Evolutionary conservation across 2,113 vertebrate species (phyloP).

Genomic region (Hyperopisus bebe): DNA sequence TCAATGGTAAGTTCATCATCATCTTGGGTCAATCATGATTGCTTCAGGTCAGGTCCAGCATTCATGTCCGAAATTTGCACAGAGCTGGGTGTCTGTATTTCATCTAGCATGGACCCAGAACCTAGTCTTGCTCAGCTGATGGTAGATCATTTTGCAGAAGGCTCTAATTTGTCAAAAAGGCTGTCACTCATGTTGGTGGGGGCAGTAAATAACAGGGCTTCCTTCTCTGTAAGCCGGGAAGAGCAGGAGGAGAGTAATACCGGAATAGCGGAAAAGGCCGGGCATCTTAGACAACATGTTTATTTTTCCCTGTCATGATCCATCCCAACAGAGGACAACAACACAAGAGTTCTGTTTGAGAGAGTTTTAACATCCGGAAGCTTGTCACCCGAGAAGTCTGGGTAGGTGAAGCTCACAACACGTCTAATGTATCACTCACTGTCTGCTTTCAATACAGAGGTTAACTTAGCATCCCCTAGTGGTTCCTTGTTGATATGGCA

Average conservation of each 20-base stretch:
- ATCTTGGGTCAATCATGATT: not conserved
- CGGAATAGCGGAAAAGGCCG: not conserved
- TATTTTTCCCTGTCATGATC: slow-evolving; percentile 14
- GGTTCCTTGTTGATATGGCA: not conserved
- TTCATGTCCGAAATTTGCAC: not conserved
- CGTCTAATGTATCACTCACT: not conserved
- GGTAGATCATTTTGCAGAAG: not conserved
- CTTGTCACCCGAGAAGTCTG: slow-evolving; percentile 94
- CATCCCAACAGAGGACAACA: slow-evolving; percentile 85
- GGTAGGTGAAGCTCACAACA: slow-evolving; percentile 58
- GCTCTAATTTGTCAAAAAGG: not conserved
- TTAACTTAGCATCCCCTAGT: not conserved
- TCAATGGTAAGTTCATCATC: slow-evolving; percentile 76
- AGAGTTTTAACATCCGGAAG: slow-evolving; percentile 96
- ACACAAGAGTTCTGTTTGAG: slow-evolving; percentile 97
- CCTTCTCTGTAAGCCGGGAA: not conserved
- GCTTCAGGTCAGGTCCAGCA: not conserved
- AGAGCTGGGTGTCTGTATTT: not conserved
- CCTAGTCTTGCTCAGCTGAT: not conserved
- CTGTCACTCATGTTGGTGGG: not conserved
- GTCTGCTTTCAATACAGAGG: not conserved
- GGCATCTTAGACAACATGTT: not conserved
- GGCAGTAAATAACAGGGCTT: not conserved
- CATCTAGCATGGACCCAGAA: not conserved
- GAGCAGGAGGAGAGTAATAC: not conserved